A percentile compares a stretch with the other conserved stretches of the same genome.
phyloP scores from a whole-genome alignment of 2,113 vertebrate genomes.

The Pipa parva region DNA sequence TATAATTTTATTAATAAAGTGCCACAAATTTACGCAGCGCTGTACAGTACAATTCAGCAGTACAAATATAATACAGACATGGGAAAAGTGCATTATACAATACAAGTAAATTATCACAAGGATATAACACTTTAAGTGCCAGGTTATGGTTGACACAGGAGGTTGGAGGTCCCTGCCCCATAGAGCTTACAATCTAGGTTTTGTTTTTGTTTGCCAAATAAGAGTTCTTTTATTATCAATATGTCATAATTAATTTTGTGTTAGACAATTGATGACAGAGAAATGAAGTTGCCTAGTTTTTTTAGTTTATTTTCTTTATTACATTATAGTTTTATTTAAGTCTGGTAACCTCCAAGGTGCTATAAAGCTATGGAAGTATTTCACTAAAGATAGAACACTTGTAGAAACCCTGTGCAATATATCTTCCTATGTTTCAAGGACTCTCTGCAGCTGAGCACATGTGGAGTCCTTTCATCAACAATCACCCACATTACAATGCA shows the following conservation, averaged over 20 bases:
- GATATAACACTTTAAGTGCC: too few relatives aligned
- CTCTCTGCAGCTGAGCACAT: background rate
- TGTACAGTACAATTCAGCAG: too few relatives aligned
- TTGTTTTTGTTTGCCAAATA: background rate
- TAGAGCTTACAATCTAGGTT: background rate
- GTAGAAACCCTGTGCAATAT: constrained; percentile 3
- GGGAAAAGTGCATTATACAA: too few relatives aligned
- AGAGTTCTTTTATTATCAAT: background rate
- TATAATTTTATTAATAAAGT: too few relatives aligned
- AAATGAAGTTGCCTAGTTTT: background rate
- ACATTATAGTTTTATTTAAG: background rate
- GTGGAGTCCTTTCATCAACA: constrained; percentile 9
- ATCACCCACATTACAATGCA: background rate
- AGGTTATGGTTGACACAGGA: too few relatives aligned
- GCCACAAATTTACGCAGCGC: too few relatives aligned
- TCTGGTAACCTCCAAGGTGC: background rate
- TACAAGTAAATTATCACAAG: too few relatives aligned
- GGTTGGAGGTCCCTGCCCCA: too few relatives aligned
- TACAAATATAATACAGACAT: too few relatives aligned
- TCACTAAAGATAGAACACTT: background rate
- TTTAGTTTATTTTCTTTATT: background rate
- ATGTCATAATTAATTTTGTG: background rate
- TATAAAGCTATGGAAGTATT: background rate
- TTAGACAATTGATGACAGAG: background rate
- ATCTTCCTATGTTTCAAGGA: constrained; percentile 10